Base-by-base conservation (phyloP, 2,797 vertebrate genomes). In the Gambusia yucatana region DNA sequence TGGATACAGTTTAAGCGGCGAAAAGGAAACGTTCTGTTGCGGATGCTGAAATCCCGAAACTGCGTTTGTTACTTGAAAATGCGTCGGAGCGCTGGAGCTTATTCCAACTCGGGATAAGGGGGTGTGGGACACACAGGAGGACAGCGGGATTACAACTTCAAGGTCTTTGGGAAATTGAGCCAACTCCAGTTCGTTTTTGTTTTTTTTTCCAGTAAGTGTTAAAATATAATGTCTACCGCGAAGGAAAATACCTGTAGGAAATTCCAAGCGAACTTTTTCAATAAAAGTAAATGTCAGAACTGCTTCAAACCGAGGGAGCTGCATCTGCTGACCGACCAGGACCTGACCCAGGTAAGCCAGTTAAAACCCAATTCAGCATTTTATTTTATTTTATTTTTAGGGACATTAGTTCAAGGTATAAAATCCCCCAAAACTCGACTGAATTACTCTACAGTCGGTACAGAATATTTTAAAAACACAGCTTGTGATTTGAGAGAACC, bases 281-380 rank as follows among this genome's bases (percentile, higher is more conserved):
- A 99, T 89, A 99, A 98, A 93, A 99, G 98, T 93, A 99, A 99
- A 96, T 99, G 98, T 96, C 98, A 99, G 94, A 99, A 99, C 93
- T 99, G 98, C 94, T 99, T 99, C 93, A 99, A 99, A 80, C 97
- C 98, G 0, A 93, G 98, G 48, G 98, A 99, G 91, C 95, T 98
- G 72, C 98, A 99, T 94, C 96, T 99, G 3, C 91, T 99, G 90
- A 98, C 98, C 74, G 98, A 99, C 86, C 97, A 98, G 91, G 98
- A 99, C 92, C 86, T 99, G 77, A 98, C 96, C 87, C 98, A 99
- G 98, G 98, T 99, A 95, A 57, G 10, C 25, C 52, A 57, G 17
- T 52, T 9, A 9, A 52, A 25, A 25, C 50, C 20, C 50, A 25
- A 25, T 52, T 9, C 7, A 52, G 20, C 50, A 50, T 50, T 22